Evolutionary conservation across 2,888 invertebrate genomes (phyloP), one percentile per base, ranked within the genome.

Genomic region (Ectemnius continuus): DNA sequence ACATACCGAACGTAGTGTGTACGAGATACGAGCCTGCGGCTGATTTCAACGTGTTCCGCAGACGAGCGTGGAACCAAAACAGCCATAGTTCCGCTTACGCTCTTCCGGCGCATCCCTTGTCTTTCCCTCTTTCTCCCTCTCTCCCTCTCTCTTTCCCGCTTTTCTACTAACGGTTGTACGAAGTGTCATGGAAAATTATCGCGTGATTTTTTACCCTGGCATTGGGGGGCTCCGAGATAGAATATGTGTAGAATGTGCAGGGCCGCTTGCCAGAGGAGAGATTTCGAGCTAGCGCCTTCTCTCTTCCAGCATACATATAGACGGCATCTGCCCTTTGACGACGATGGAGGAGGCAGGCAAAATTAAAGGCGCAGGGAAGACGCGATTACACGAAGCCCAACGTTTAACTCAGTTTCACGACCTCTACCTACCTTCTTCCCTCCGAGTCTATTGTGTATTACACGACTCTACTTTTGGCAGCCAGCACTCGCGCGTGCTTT

Each of bases 31-130:
- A 36, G 84, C 86, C 86, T 79, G 66, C 80, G 85, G 87, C 85
- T 84, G 79, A 85, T 88, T 87, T 86, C 75, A 77, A 85, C 85
- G 86, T 85, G 87, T 87, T 86, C 85, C 83, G 85, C 84, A 84
- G 88, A 88, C 87, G 81, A 85, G 82, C 84, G 65, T 28, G 57
- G 69, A 78, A 59, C 76, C 78, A 71, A 82, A 79, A 76, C 72
- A 70, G 36, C 6, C n/a, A 13, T 18, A 47, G 61, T 57, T 79
- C 59, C 61, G n/a, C 20, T 47, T 36, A 23, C 61, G 56, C 26
- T 11, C 58, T 11, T 36, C 36, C 23, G 23, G 23, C 3, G 36
- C 59, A 48, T 36, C 11, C 28, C 56, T 16, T 48, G 26, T 16
- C 61, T 23, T 14, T 4, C 18, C n/a, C n/a, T n/a, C n/a, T n/a